phyloP scores from a whole-genome alignment of 2,113 vertebrate species.

The Alligator mississippiensis region DNA sequence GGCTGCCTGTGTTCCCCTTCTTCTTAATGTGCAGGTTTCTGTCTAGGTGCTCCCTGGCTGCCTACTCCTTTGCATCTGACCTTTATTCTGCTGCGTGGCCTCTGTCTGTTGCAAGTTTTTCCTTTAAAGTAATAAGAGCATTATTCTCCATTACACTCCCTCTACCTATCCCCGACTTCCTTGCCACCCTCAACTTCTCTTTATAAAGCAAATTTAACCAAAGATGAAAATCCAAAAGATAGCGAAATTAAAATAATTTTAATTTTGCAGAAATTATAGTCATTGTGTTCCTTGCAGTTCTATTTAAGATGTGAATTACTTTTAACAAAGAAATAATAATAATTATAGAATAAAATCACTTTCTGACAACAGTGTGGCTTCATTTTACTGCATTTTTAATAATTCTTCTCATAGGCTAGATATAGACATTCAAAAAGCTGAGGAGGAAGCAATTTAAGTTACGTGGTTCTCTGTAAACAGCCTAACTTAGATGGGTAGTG shows the following conservation, averaged over 20 bases:
- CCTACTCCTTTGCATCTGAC: no score
- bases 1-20: no score
- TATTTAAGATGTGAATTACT: conserved; percentile 32
- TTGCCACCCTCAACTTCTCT: not conserved
- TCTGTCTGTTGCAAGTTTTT: no score
- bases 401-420: not conserved
- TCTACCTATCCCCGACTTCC: conserved; percentile 17
- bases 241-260: conserved; percentile 40
- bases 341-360: conserved; percentile 4
- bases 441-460: no score
- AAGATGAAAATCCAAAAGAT: conserved; percentile 31
- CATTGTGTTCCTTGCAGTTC: conserved; percentile 37
- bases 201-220: conserved; percentile 34
- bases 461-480: no score
- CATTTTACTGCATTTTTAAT: not conserved
- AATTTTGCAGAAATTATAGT: conserved; percentile 36
- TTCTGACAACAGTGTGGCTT: conserved; percentile 26
- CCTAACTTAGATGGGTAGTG: no score
- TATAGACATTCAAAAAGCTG: no score
- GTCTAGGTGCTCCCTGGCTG: no score
- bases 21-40: no score
- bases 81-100: no score
- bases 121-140: not conserved
- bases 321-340: conserved; percentile 13
- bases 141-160: not conserved